Evolutionary conservation across 2,888 invertebrate species (phyloP).

Genomic region (Homarus gammarus): DNA sequence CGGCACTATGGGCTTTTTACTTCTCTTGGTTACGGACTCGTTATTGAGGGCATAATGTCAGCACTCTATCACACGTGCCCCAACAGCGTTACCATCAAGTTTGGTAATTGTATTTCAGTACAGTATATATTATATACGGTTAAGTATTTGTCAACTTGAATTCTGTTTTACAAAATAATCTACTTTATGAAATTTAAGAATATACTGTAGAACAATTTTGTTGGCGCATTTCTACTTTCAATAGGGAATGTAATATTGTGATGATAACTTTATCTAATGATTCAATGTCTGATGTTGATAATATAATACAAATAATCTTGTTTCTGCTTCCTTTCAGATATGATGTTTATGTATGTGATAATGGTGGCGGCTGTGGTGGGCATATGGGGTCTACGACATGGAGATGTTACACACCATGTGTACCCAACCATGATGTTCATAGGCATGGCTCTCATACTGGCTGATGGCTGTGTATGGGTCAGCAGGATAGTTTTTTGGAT

Average conservation of each 20-base stretch:
- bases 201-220: no score
- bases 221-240: no score
- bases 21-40: conserved; percentile 60
- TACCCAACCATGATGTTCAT: conserved; percentile 54
- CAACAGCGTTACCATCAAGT: conserved; percentile 60
- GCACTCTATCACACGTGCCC: conserved; percentile 64
- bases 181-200: no score
- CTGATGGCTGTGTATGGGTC: conserved; percentile 43
- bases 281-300: no score
- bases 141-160: no score
- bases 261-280: no score
- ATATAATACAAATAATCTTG: not conserved
- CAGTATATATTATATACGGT: not conserved
- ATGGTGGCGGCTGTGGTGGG: conserved; percentile 40
- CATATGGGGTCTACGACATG: conserved; percentile 66
- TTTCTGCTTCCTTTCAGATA: conserved; percentile 26
- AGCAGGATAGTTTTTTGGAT: conserved; percentile 40
- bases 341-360: conserved; percentile 71
- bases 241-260: no score
- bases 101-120: conserved; percentile 48
- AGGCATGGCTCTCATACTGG: conserved; percentile 42
- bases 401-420: conserved; percentile 61
- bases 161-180: no score
- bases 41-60: conserved; percentile 66
- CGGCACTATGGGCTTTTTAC: conserved; percentile 54